Conservation (phyloP, 2,888 invertebrate genomes). For the Netelia virgata region DNA sequence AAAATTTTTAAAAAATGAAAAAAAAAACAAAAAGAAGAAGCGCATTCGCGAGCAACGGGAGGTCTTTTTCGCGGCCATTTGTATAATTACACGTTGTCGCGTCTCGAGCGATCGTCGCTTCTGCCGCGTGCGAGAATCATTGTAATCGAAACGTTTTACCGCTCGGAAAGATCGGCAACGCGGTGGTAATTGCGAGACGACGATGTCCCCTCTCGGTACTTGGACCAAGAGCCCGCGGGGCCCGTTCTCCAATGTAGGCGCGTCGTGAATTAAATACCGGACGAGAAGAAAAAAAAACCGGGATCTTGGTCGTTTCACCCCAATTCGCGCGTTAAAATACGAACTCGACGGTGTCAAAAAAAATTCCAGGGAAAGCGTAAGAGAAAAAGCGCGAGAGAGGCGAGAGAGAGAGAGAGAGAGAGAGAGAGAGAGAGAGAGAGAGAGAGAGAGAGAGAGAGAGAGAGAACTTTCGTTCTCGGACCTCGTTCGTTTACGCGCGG, state of each 20-base stretch:
- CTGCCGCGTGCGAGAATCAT: slow-evolving; percentile 55
- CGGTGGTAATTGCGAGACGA: slow-evolving; percentile 56
- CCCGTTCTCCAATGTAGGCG: slow-evolving; percentile 10
- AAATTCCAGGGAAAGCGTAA: slow-evolving; percentile 11
- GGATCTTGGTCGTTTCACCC: slow-evolving; percentile 13
- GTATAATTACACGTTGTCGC: slow-evolving; percentile 62
- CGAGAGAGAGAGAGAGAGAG: slow-evolving; percentile 58
- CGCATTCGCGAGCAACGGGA: slow-evolving; percentile 9
- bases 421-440: slow-evolving; percentile 56
- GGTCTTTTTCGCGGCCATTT: slow-evolving; percentile 36
- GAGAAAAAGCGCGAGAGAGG: no score
- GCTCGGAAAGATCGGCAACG: slow-evolving; percentile 23
- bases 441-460: slow-evolving; percentile 53
- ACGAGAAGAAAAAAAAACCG: slow-evolving; percentile 19
- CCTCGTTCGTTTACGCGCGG: slow-evolving; percentile 59
- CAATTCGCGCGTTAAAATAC: no score
- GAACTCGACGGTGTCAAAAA: slow-evolving; percentile 10
- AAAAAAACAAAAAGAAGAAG: slow-evolving; percentile 39
- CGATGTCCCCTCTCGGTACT: background rate
- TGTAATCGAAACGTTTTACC: slow-evolving; percentile 64
- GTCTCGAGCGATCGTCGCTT: background rate
- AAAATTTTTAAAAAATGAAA: no score
- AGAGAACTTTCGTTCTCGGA: slow-evolving; percentile 65
- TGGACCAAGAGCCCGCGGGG: background rate
- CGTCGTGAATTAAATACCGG: slow-evolving; percentile 28